A percentile compares a stretch with the other conserved stretches of the same genome.
Evolutionary conservation across 2,888 invertebrate genomes (phyloP).

Genomic region (Ditula angustiorana): DNA sequence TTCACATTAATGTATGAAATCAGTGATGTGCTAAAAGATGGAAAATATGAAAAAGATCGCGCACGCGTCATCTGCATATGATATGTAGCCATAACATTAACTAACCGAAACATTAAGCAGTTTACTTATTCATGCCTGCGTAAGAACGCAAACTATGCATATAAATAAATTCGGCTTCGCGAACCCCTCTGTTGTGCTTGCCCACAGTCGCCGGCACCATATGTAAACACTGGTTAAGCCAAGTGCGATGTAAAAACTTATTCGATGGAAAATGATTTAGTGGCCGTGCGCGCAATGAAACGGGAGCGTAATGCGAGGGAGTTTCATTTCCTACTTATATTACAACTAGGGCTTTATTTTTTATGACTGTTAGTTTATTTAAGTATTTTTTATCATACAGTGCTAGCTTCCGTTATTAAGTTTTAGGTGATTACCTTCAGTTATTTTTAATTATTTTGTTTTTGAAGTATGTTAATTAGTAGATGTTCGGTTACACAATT

Average conservation of each 20-base stretch:
- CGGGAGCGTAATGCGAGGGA: constrained; percentile 26
- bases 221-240: constrained; percentile 50
- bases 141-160: constrained; percentile 22
- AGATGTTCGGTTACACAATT: no score
- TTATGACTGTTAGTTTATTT: constrained; percentile 1
- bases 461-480: no score
- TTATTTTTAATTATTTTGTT: no score
- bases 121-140: constrained; percentile 46
- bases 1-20: no score
- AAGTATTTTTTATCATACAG: background rate
- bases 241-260: constrained; percentile 53
- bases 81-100: no score
- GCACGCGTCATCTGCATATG: background rate
- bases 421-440: no score
- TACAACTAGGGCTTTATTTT: constrained; percentile 12
- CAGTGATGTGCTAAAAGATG: no score
- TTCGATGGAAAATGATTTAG: constrained; percentile 56
- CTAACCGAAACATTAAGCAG: constrained; percentile 23
- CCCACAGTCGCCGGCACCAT: constrained; percentile 43
- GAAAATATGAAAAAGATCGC: no score
- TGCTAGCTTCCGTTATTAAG: background rate
- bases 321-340: constrained; percentile 28
- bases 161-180: constrained; percentile 31
- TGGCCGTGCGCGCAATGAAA: constrained; percentile 40
- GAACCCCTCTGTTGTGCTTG: constrained; percentile 38